These are phyloP conservation scores for Muntiacus reevesi DNA, from an alignment of 2,113 vertebrate genomes.

Conservation along the genomic window DNA sequence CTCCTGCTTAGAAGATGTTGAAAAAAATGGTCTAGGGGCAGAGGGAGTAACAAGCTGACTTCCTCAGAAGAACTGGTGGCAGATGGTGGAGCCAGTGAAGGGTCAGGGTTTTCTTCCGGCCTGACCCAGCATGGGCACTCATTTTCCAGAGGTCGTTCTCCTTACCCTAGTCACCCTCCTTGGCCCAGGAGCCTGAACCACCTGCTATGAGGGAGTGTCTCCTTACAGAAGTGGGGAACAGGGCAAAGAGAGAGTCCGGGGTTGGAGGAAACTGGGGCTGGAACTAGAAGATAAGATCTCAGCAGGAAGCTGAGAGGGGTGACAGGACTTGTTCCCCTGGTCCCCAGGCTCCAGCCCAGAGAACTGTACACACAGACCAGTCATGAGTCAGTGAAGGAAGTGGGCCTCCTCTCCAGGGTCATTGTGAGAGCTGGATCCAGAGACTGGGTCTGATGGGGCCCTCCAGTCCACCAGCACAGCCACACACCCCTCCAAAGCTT, in stretches of 20 bases:
- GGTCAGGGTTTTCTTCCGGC: not conserved
- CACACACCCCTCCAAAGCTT: not conserved
- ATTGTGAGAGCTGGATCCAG: not conserved
- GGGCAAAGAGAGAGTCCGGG: not conserved
- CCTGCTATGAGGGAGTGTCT: not conserved
- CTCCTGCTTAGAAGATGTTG: not conserved
- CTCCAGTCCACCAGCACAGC: not conserved
- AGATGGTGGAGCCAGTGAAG: not conserved
- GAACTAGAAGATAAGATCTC: not conserved
- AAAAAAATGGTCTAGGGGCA: not conserved
- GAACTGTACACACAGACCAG: not conserved
- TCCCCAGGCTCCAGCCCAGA: not conserved
- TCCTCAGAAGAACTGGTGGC: not conserved
- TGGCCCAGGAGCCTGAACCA: not conserved
- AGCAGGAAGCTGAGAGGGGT: not conserved
- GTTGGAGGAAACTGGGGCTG: not conserved
- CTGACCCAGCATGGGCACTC: not conserved
- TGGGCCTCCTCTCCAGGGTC: not conserved
- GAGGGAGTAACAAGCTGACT: not conserved
- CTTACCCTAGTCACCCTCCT: not conserved
- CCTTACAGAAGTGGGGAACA: not conserved
- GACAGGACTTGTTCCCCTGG: not conserved
- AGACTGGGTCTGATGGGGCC: not conserved
- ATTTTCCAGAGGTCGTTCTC: not conserved
- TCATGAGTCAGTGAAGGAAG: fast-evolving